Percentiles rank a stretch among this genome's conserved stretches.
Conservation (phyloP, 2,113 vertebrate species). For the Myanophis thanlyinensis region DNA sequence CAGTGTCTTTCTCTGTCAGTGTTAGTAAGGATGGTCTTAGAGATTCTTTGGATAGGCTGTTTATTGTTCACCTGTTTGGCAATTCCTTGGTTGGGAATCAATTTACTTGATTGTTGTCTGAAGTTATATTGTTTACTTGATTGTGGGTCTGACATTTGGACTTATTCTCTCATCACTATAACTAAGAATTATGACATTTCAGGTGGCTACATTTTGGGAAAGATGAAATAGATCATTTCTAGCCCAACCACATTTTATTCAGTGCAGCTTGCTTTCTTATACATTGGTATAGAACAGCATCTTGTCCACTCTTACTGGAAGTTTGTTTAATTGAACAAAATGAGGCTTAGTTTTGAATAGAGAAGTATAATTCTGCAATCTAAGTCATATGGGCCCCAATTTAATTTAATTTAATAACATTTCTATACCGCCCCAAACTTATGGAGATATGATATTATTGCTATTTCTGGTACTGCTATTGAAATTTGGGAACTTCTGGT, state of each 20-base stretch:
- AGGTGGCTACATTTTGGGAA: background rate
- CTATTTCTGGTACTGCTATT: conserved; percentile 60
- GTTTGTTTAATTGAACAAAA: background rate
- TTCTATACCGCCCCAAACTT: no score
- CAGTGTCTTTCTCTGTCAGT: background rate
- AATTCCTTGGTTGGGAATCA: background rate
- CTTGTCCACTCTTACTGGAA: background rate
- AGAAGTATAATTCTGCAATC: background rate
- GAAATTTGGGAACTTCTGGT: no score
- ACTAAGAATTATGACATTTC: background rate
- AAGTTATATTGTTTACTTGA: background rate
- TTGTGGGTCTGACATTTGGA: background rate
- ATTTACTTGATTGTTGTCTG: background rate
- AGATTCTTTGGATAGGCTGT: background rate
- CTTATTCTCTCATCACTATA: background rate
- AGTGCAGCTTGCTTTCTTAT: background rate
- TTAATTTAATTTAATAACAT: no score
- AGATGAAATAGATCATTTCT: background rate
- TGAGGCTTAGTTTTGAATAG: background rate
- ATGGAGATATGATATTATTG: conserved; percentile 49
- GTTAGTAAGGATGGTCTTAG: background rate
- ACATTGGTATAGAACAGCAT: background rate
- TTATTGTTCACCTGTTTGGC: background rate
- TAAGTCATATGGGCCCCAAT: conserved; percentile 64
- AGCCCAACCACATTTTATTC: background rate